Evolutionary conservation across 1,140 invertebrate genomes (phyloP).

Genomic region (Laodelphax striatellus): DNA sequence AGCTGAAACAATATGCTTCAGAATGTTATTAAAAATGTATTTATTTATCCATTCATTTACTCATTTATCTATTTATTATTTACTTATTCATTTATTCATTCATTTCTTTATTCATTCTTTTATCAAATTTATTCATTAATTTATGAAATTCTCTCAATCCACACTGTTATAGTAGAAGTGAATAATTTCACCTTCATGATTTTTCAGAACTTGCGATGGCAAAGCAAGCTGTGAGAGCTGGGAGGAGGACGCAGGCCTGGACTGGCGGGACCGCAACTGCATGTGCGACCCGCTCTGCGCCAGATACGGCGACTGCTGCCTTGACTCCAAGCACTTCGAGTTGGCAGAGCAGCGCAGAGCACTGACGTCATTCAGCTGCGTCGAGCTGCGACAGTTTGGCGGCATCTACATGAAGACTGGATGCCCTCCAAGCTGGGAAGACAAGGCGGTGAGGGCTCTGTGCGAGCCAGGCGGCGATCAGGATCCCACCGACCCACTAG

Average conservation of each 20-base stretch:
- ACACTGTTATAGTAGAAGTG: not conserved
- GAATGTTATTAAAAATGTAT: too few relatives aligned
- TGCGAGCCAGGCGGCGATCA: constrained; percentile 15
- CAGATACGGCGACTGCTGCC: constrained; percentile 40
- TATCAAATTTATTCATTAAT: too few relatives aligned
- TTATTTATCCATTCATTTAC: too few relatives aligned
- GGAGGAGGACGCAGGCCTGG: constrained; percentile 17
- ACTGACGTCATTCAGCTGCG: constrained; percentile 29
- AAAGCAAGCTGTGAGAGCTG: constrained; percentile 16
- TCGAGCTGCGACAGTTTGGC: constrained; percentile 30
- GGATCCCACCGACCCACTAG: constrained; percentile 32
- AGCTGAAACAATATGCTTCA: too few relatives aligned
- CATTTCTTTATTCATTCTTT: too few relatives aligned
- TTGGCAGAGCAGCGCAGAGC: constrained; percentile 24
- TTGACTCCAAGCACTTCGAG: constrained; percentile 32
- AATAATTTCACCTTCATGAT: not conserved
- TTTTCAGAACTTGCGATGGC: constrained; percentile 23
- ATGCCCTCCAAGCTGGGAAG: constrained; percentile 33
- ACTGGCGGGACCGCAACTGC: constrained; percentile 37
- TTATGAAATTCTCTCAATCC: too few relatives aligned
- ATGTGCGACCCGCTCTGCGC: constrained; percentile 36
- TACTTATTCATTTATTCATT: too few relatives aligned
- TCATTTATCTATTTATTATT: too few relatives aligned
- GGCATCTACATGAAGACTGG: constrained; percentile 35
- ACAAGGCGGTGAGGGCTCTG: constrained; percentile 21